Percentiles rank a stretch among this genome's conserved stretches.
phyloP scores from a whole-genome alignment of 53 echinoderm and acorn worm genomes.

The Antedon mediterranea region DNA sequence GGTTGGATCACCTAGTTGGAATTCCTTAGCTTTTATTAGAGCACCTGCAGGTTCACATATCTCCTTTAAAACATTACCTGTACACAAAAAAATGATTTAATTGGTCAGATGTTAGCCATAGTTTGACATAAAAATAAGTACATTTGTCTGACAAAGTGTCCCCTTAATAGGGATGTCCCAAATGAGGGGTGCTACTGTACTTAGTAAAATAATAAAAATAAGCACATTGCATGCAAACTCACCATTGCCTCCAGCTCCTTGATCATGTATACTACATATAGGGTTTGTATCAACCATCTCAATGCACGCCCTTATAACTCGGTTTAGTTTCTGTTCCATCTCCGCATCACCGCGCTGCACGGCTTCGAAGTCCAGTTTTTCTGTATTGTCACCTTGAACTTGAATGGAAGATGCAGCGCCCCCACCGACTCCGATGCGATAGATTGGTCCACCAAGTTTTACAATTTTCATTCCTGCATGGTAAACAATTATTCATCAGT shows the following conservation, averaged over 20 bases:
- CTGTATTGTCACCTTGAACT: slow-evolving; percentile 92
- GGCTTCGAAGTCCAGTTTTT: slow-evolving; percentile 87
- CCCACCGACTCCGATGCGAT: slow-evolving; percentile 92
- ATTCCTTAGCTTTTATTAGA: slow-evolving; percentile 75
- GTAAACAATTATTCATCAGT: background rate
- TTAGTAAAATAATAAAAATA: too few relatives aligned
- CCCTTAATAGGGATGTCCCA: too few relatives aligned
- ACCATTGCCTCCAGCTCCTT: slow-evolving; percentile 98
- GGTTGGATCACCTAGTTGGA: slow-evolving; percentile 83
- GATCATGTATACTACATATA: slow-evolving; percentile 92
- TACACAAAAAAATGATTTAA: background rate
- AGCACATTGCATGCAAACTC: too few relatives aligned
- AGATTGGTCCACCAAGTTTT: slow-evolving; percentile 86
- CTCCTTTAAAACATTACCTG: slow-evolving; percentile 93
- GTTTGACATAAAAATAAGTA: too few relatives aligned
- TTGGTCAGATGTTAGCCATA: too few relatives aligned
- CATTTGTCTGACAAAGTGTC: too few relatives aligned
- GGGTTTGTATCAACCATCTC: slow-evolving; percentile 66
- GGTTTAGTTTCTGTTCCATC: slow-evolving; percentile 97
- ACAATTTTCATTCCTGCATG: slow-evolving; percentile 77
- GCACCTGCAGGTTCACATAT: slow-evolving; percentile 91
- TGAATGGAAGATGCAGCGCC: slow-evolving; percentile 98
- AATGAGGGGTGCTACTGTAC: too few relatives aligned
- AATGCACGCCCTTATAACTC: slow-evolving; percentile 83
- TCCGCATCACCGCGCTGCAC: slow-evolving; percentile 96